These are phyloP conservation scores for Siphamia tubifer DNA, from an alignment of 2,113 vertebrate genomes.

Conservation along the genomic window DNA sequence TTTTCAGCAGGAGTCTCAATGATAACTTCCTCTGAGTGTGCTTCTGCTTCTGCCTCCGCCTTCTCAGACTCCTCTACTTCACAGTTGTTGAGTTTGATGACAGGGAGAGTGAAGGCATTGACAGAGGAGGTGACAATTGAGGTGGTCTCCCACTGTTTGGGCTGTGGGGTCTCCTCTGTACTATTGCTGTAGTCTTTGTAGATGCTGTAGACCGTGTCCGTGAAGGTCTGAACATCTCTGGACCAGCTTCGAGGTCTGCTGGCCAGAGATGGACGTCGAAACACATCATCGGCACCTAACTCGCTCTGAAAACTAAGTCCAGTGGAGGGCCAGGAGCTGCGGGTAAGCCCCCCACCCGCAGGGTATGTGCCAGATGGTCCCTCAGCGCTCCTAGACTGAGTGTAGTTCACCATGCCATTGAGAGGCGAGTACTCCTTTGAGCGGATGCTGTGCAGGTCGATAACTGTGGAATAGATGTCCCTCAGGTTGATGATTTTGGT, in stretches of 20 bases:
- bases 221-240: constrained; percentile 81
- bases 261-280: constrained; percentile 65
- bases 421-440: constrained; percentile 87
- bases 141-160: constrained; percentile 80
- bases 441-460: constrained; percentile 92
- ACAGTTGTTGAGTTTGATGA: constrained; percentile 85
- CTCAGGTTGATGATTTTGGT: constrained; percentile 97
- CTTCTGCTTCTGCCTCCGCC: constrained; percentile 41
- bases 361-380: constrained; percentile 73
- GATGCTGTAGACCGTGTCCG: constrained; percentile 91
- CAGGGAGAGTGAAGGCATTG: constrained; percentile 87
- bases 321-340: constrained; percentile 86
- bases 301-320: constrained; percentile 69
- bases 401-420: constrained; percentile 89
- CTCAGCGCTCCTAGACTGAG: constrained; percentile 83
- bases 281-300: constrained; percentile 53
- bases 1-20: constrained; percentile 28
- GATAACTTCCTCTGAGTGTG: constrained; percentile 17
- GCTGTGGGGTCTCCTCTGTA: constrained; percentile 62
- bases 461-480: constrained; percentile 98
- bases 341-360: constrained; percentile 78
- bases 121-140: constrained; percentile 89
- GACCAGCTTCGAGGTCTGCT: constrained; percentile 69
- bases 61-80: constrained; percentile 73
- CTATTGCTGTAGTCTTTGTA: constrained; percentile 81